These are phyloP conservation scores for Cartodere bifasciata DNA, from an alignment of 2,888 invertebrate species.

Conservation along the genomic window DNA sequence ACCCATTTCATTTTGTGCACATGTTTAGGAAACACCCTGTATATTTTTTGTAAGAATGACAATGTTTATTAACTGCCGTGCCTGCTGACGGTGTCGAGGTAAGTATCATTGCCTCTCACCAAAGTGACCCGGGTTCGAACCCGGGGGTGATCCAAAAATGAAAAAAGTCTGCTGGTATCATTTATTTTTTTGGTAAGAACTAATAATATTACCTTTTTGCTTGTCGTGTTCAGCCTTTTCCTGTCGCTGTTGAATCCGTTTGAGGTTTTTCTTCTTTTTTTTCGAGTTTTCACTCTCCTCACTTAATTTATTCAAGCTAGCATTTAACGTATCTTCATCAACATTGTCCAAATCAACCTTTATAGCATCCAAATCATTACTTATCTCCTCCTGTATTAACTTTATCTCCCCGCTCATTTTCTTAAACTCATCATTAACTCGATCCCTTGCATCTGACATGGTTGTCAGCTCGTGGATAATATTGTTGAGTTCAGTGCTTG, in stretches of 20 bases:
- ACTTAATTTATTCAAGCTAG: not conserved
- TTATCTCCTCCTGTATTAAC: slow-evolving; percentile 20
- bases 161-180: no score
- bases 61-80: no score
- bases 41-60: no score
- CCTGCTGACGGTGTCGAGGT: no score
- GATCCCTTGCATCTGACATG: slow-evolving; percentile 22
- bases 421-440: slow-evolving; percentile 20
- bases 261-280: slow-evolving; percentile 25
- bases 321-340: slow-evolving; percentile 5
- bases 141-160: no score
- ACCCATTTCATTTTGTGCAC: no score
- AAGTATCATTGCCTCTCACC: no score
- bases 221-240: slow-evolving; percentile 24
- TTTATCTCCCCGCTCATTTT: slow-evolving; percentile 21
- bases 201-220: no score
- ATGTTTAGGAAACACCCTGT: no score
- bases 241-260: slow-evolving; percentile 26
- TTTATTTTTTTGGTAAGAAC: no score
- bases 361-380: slow-evolving; percentile 15
- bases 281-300: not conserved
- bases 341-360: slow-evolving; percentile 11
- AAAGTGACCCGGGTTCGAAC: no score
- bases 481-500: slow-evolving; percentile 20
- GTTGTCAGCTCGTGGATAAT: slow-evolving; percentile 20